Conservation (phyloP, 2,113 vertebrate species). For the Zeus faber region DNA sequence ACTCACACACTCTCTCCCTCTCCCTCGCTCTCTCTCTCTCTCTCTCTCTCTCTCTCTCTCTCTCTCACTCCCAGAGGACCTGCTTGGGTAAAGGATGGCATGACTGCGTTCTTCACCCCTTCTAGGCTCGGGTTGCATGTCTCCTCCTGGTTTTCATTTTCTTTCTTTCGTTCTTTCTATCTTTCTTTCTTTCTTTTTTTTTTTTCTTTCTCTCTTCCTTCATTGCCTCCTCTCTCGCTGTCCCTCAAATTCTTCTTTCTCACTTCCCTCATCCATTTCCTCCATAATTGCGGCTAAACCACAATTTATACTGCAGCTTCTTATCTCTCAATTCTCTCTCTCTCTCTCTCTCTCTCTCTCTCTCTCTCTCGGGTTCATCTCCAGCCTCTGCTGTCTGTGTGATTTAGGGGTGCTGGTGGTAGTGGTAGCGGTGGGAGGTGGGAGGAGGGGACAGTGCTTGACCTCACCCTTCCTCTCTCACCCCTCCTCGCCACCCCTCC, state of each 20-base stretch:
- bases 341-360: background rate
- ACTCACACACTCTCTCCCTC: conserved; percentile 26
- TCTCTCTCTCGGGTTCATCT: background rate
- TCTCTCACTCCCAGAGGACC: conserved; percentile 38
- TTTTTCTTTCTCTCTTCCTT: background rate
- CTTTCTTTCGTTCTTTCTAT: conserved; percentile 8
- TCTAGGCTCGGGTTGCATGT: conserved; percentile 44
- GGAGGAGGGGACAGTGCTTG: no score
- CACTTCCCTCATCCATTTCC: no score
- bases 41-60: conserved; percentile 42
- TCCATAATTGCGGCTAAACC: no score
- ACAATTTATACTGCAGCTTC: no score
- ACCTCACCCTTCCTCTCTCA: no score
- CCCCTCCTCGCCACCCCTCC: no score
- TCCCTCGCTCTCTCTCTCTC: conserved; percentile 36
- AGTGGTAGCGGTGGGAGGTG: no score
- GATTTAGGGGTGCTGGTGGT: no score
- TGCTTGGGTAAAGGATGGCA: conserved; percentile 51
- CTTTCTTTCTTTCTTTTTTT: conserved; percentile 3
- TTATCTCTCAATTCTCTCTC: background rate
- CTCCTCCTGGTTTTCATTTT: conserved; percentile 1
- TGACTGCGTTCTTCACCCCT: conserved; percentile 48
- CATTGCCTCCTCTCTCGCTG: background rate
- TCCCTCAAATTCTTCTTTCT: no score
- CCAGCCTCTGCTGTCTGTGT: no score